These are phyloP conservation scores for Corvus hawaiiensis DNA, from an alignment of 2,113 vertebrate species.

Conservation along the genomic window DNA sequence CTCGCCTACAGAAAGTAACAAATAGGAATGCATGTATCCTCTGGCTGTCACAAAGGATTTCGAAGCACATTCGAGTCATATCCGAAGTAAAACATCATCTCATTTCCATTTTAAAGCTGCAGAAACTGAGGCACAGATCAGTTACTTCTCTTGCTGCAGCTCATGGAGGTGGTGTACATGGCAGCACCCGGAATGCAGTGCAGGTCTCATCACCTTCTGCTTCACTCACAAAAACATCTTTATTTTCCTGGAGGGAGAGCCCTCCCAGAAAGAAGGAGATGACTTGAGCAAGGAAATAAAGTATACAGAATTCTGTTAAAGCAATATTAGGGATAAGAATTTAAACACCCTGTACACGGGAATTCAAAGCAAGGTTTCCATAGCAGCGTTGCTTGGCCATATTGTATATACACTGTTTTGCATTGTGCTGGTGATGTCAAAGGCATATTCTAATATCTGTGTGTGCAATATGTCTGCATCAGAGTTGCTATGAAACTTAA, in stretches of 20 bases:
- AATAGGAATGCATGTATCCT: constrained; percentile 16
- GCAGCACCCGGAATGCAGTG: neutral
- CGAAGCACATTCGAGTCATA: neutral
- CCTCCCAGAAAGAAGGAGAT: neutral
- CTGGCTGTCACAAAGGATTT: constrained; percentile 30
- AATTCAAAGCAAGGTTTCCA: constrained; percentile 55
- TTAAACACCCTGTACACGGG: neutral
- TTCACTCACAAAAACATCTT: neutral
- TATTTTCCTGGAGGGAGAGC: neutral
- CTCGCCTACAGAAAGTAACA: constrained; percentile 38
- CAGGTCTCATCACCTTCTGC: neutral
- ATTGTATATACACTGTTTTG: constrained; percentile 40
- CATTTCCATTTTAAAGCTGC: constrained; percentile 3
- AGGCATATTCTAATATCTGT: constrained; percentile 58
- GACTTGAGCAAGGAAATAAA: neutral
- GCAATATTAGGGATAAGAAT: neutral
- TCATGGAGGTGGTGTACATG: neutral
- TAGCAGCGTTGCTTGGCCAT: constrained; percentile 51
- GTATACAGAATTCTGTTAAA: neutral
- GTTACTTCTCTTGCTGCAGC: neutral
- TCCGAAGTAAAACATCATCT: neutral
- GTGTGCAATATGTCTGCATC: constrained; percentile 48
- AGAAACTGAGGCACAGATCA: constrained; percentile 23
- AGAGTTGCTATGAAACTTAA: constrained; percentile 44
- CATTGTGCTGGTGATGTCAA: constrained; percentile 53